Conservation (phyloP, 1,140 invertebrate species). For the Thalassaphorura encarpata region DNA sequence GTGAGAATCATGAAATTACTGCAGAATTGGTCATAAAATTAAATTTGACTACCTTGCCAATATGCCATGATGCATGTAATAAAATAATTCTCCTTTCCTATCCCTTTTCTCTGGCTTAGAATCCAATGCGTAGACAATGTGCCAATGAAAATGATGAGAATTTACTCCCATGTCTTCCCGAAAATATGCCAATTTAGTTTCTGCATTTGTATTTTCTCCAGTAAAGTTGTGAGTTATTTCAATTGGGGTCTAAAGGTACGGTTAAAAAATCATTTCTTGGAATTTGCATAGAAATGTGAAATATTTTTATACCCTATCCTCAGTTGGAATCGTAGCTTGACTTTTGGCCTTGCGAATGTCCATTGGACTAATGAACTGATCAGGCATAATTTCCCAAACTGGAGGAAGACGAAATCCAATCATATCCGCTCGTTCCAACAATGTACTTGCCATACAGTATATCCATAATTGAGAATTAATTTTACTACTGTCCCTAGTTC, state of each 20-base stretch:
- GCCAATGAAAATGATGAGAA: too few species aligned
- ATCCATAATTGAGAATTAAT: slow-evolving; percentile 26
- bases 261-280: too few species aligned
- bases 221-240: background rate
- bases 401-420: slow-evolving; percentile 14
- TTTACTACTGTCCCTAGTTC: slow-evolving; percentile 13
- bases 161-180: too few species aligned
- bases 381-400: slow-evolving; percentile 27
- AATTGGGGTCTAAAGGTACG: background rate
- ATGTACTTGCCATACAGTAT: slow-evolving; percentile 10
- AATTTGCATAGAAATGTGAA: too few species aligned
- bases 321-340: background rate
- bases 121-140: too few species aligned
- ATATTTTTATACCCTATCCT: slow-evolving; percentile 1
- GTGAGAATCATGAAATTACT: too few species aligned
- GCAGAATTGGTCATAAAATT: too few species aligned
- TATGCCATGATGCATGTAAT: too few species aligned
- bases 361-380: slow-evolving; percentile 15
- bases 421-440: slow-evolving; percentile 19
- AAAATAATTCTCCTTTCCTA: too few species aligned
- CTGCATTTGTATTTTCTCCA: slow-evolving; percentile 1
- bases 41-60: too few species aligned
- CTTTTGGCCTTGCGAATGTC: background rate
- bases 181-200: too few species aligned
- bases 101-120: too few species aligned